Conservation (phyloP, 2,888 invertebrate species). For the Tenthredo notha region DNA sequence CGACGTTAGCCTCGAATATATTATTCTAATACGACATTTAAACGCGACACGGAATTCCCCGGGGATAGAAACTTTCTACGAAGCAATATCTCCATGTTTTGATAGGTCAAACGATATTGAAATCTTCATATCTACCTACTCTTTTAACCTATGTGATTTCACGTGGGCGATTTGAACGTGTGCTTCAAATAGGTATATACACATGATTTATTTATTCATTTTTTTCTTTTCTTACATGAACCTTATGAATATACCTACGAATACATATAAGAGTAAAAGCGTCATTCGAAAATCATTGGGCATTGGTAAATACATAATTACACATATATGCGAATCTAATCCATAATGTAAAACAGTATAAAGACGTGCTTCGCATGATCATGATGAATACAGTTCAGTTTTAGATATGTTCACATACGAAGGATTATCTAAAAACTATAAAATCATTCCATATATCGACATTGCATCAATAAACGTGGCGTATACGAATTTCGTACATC, state of each 20-base stretch:
- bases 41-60: constrained; percentile 19
- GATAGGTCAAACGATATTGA: constrained; percentile 32
- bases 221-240: neutral
- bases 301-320: constrained; percentile 18
- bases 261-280: neutral
- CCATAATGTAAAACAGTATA: neutral
- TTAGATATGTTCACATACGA: neutral
- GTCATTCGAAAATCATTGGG: neutral
- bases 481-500: neutral
- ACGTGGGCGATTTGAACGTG: constrained; percentile 10
- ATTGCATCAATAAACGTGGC: neutral
- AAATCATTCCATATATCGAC: neutral
- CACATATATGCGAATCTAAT: neutral
- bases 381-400: neutral
- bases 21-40: constrained; percentile 43
- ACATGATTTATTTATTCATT: neutral
- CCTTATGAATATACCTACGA: neutral
- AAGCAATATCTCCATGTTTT: neutral
- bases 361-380: constrained; percentile 11
- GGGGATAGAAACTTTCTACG: constrained; percentile 33
- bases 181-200: neutral
- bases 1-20: constrained; percentile 7
- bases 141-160: neutral
- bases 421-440: neutral
- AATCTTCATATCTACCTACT: neutral